These are phyloP conservation scores for Hemaris fuciformis DNA, from an alignment of 2,888 invertebrate species.

Conservation along the genomic window DNA sequence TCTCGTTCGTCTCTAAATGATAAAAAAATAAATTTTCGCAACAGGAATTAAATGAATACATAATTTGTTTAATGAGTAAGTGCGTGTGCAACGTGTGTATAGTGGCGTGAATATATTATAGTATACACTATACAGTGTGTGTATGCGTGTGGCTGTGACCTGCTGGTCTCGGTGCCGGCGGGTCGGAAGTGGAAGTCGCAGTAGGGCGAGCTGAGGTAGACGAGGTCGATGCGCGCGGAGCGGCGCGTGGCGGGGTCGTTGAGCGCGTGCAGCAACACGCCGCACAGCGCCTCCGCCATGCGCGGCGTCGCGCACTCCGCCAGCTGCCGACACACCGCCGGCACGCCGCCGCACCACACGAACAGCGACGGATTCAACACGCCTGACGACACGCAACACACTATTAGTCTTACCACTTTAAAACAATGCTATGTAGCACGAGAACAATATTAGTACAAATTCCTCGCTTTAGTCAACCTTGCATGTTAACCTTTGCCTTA, in stretches of 20 bases:
- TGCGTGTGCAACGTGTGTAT: no score
- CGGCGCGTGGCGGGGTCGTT: constrained; percentile 91
- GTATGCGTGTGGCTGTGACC: constrained; percentile 67
- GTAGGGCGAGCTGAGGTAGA: constrained; percentile 93
- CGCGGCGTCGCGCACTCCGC: constrained; percentile 93
- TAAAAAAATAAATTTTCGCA: not conserved
- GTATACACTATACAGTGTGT: not conserved
- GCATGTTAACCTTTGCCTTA: not conserved
- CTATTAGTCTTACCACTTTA: not conserved
- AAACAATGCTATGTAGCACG: no score
- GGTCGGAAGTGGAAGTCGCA: constrained; percentile 93
- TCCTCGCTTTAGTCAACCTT: no score
- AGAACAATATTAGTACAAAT: no score
- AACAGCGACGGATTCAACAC: constrained; percentile 91
- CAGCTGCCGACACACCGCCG: constrained; percentile 90
- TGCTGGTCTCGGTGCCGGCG: constrained; percentile 86
- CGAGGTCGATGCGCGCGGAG: constrained; percentile 88
- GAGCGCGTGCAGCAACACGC: constrained; percentile 91
- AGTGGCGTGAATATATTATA: no score
- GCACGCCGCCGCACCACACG: constrained; percentile 91
- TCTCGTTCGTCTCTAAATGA: constrained; percentile 87
- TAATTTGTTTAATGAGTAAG: no score
- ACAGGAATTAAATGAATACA: not conserved
- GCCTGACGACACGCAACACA: constrained; percentile 65
- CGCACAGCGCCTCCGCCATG: constrained; percentile 94